Evolutionary conservation across 2,113 vertebrate genomes (phyloP), one percentile per base, ranked within the genome.

Genomic region (Hippocampus guttulatus): DNA sequence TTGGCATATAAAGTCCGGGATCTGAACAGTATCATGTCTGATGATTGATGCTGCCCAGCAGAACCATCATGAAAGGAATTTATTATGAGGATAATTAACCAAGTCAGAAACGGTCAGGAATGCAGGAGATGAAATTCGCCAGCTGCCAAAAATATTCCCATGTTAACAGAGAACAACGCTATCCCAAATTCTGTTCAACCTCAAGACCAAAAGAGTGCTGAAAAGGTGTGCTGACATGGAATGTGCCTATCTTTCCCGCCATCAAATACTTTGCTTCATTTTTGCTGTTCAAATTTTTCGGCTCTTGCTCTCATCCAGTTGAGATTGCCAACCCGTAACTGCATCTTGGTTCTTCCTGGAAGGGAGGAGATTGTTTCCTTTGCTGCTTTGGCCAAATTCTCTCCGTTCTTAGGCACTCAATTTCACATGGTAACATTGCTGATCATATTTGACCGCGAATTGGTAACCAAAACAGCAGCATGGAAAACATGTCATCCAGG

Each of bases 101-200:
- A 1, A 15, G 41, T 65, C 49, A 65, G 64, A n/a, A 67, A 67
- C 1, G 8, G 41, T 65, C 49, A 65, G 64, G 43, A 67, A 67
- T 30, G 27, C 25, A n/a, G 30, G 20, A 14, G 4, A 38, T 55
- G 12, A 54, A 68, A 33, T 38, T 55, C 66, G 38, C 49, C 49
- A 54, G 49, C 66, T 51, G 51, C 66, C 49, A 54, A 30, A 68
- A 54, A 10, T 68, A 54, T 68, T 68, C 66, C 52, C 49, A 40
- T 2, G 49, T 9, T 52, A 27, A 15, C n/a, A 45, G 40, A 65
- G n/a, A 65, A 65, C n/a, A 65, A 8, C 1, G 7, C 14, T 40
- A n/a, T 16, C n/a, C 63, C 10, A 65, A 15, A 27, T 25, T 25
- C 43, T 45, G 62, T 21, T 20, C 18, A 61, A 30, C 14, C 16